Base-by-base conservation (phyloP, 53 echinoderm and acorn worm species). In the Astropecten irregularis region DNA sequence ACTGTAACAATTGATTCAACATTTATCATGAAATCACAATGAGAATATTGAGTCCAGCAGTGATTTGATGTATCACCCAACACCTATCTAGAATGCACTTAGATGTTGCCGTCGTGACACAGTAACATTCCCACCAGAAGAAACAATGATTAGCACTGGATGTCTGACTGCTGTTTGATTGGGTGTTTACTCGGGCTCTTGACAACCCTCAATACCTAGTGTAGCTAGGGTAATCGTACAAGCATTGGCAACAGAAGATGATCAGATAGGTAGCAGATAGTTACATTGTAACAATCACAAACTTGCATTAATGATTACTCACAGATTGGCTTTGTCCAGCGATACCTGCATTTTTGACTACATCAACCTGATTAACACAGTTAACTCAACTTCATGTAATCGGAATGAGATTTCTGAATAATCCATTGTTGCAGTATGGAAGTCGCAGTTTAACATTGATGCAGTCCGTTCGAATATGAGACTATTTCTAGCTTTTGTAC, bases 291-390 rank as follows among this genome's bases (percentile, higher is more conserved):
- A 25, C 27, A 39, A 40, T 39, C 76, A 58, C 76, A 58, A 57
- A 27, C 58, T 58, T 56, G 39, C 55, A 76, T 76, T 55, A 76
- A 76, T 56, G 26, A 76, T 76, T 76, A 76, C 52, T 35, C 18
- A 36, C 50, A 33, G 50, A 71, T 48, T 71, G 40, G 76, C 58
- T 56, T 76, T 56, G 39, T 27, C 9, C 56, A 16, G 18, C 26
- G 14, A 14, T 69, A 32, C 56, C 4, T 40, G n/a, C n/a, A n/a
- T n/a, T n/a, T n/a, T n/a, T n/a, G n/a, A n/a, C n/a, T n/a, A n/a
- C n/a, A n/a, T n/a, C n/a, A n/a, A n/a, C n/a, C n/a, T n/a, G n/a
- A 58, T 76, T 76, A 56, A 35, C 55, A 15, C 21, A 20, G 13
- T 31, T 19, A 52, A 49, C 8, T 2, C 27, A 29, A 8, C 6